Evolutionary conservation across 2,888 invertebrate species (phyloP).

Genomic region (Nysson spinosus): DNA sequence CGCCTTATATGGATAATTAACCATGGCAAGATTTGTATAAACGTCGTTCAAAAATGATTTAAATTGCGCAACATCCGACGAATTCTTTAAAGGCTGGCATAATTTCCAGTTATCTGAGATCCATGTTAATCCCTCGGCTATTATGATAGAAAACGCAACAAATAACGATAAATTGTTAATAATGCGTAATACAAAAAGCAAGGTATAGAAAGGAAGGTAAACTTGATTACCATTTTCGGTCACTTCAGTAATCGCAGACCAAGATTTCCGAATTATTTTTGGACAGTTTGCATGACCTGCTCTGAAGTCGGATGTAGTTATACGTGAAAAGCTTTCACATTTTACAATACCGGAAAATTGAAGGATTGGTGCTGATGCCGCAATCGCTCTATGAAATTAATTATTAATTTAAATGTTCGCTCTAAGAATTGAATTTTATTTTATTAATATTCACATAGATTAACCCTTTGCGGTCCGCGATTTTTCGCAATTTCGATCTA

Average conservation of each 20-base stretch:
- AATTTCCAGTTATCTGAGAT: conserved; percentile 86
- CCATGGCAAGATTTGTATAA: conserved; percentile 93
- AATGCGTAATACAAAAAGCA: not conserved
- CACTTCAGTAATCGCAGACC: conserved; percentile 83
- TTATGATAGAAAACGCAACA: not conserved
- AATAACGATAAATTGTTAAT: not conserved
- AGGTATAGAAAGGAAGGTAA: not conserved
- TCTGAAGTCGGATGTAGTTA: conserved; percentile 88
- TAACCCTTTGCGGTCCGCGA: too few relatives aligned
- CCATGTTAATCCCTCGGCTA: conserved; percentile 84
- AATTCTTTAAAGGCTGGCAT: conserved; percentile 84
- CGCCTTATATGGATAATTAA: conserved; percentile 94
- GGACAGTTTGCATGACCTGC: conserved; percentile 82
- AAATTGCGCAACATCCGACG: conserved; percentile 80
- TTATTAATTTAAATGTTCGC: not conserved
- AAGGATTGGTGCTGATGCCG: conserved; percentile 94
- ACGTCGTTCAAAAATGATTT: conserved; percentile 85
- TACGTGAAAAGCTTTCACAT: conserved; percentile 87
- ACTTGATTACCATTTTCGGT: conserved; percentile 79
- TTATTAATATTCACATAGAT: not conserved
- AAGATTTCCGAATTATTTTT: conserved; percentile 86
- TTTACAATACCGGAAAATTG: conserved; percentile 89
- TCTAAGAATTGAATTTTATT: not conserved
- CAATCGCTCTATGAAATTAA: conserved; percentile 84
- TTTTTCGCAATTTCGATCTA: too few relatives aligned